Conservation (phyloP, 2,888 invertebrate species). For the Sisyra nigra region DNA sequence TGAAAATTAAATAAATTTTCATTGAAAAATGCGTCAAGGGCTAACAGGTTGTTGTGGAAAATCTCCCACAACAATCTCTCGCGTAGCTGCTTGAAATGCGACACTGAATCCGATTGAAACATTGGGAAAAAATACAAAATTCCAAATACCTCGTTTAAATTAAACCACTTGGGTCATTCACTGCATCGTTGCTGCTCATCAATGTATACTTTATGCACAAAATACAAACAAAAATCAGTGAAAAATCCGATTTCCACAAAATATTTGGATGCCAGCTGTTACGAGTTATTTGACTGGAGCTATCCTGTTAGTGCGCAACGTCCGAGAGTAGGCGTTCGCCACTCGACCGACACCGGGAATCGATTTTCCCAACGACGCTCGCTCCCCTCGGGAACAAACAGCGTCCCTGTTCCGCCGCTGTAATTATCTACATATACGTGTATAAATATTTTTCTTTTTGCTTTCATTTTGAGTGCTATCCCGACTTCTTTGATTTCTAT, state of each 20-base stretch:
- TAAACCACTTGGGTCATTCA: background rate
- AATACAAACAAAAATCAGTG: background rate
- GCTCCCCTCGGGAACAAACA: too few relatives aligned
- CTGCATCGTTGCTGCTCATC: background rate
- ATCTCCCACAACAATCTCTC: background rate
- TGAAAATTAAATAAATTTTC: background rate
- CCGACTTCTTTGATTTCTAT: too few relatives aligned
- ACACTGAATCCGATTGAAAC: background rate
- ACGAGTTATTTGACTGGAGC: background rate
- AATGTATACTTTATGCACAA: background rate
- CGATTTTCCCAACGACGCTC: conserved; percentile 4
- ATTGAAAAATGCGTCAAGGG: background rate
- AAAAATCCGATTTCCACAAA: background rate
- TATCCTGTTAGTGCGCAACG: background rate
- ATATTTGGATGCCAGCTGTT: background rate
- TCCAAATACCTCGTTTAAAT: background rate
- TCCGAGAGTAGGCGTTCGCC: conserved; percentile 2
- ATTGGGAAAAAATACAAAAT: background rate
- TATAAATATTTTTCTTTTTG: too few relatives aligned
- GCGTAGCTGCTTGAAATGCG: background rate
- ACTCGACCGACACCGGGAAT: conserved; percentile 1
- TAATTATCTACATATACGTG: too few relatives aligned
- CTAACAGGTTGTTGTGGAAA: conserved; percentile 4
- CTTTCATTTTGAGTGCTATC: too few relatives aligned
- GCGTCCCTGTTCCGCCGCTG: too few relatives aligned